These are phyloP conservation scores for Notarius lentiginosus DNA, from an alignment of 2,113 vertebrate genomes.

Conservation along the genomic window DNA sequence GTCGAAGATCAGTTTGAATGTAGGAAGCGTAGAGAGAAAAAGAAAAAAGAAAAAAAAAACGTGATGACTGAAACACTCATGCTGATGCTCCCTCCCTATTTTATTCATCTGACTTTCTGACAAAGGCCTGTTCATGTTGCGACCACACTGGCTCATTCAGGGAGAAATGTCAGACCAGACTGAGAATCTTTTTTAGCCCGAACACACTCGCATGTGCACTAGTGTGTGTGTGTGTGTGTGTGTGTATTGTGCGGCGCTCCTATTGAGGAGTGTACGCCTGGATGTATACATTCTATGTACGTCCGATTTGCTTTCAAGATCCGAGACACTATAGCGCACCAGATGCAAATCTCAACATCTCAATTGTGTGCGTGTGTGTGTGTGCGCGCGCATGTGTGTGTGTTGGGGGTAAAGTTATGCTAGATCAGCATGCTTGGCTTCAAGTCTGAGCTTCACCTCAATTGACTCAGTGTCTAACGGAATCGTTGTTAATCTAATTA, in stretches of 20 bases:
- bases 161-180: conserved; percentile 73
- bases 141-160: conserved; percentile 74
- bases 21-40: background rate
- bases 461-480: conserved; percentile 19
- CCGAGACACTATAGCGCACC: background rate
- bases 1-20: background rate
- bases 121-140: conserved; percentile 72
- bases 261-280: background rate
- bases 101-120: conserved; percentile 48
- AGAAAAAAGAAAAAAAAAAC: no score
- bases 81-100: conserved; percentile 48
- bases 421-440: conserved; percentile 13
- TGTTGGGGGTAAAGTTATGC: background rate
- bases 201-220: conserved; percentile 61
- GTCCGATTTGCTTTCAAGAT: background rate
- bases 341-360: background rate
- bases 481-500: conserved; percentile 33
- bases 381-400: conserved; percentile 20
- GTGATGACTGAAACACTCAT: background rate
- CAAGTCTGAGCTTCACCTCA: conserved; percentile 18
- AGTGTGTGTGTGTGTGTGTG: background rate
- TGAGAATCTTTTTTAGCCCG: conserved; percentile 61
- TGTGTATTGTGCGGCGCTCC: background rate
- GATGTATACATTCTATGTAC: background rate
- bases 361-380: conserved; percentile 33